These are phyloP conservation scores for Melanaphis sacchari DNA, from an alignment of 1,140 invertebrate genomes.

Conservation along the genomic window DNA sequence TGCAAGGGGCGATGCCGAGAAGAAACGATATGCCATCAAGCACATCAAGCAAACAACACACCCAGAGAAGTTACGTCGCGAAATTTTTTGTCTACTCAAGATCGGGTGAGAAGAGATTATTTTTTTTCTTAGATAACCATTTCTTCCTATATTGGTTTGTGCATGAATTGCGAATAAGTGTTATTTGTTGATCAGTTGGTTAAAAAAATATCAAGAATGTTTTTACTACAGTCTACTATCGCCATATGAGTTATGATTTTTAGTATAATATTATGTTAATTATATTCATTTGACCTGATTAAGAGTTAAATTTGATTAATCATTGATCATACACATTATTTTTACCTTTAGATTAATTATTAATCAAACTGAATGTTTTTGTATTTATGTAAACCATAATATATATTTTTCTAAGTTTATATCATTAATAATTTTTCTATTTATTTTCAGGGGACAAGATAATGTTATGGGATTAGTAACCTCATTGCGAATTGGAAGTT, in stretches of 20 bases:
- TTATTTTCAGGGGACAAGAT: constrained; percentile 74
- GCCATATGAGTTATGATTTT: not conserved
- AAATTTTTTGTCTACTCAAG: constrained; percentile 78
- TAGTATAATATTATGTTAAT: not conserved
- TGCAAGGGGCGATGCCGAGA: constrained; percentile 68
- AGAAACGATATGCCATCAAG: constrained; percentile 77
- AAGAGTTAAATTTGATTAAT: not conserved
- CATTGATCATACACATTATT: not conserved
- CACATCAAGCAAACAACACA: constrained; percentile 84
- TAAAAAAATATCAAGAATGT: not conserved
- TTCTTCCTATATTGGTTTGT: too few species aligned
- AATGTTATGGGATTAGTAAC: constrained; percentile 84
- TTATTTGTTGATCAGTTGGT: not conserved
- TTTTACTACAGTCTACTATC: not conserved
- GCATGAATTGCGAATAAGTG: not conserved
- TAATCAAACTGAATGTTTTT: not conserved
- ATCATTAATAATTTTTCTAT: not conserved
- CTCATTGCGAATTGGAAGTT: constrained; percentile 79
- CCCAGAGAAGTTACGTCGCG: constrained; percentile 77
- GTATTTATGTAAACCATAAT: not conserved
- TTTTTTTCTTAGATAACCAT: not conserved
- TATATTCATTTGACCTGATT: not conserved
- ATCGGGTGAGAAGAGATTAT: constrained; percentile 73
- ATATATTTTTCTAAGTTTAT: not conserved
- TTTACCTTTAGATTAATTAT: not conserved